A percentile compares a stretch with the other conserved stretches of the same genome.
Conservation (phyloP, 2,888 invertebrate genomes). For the Xestia ashworthii region DNA sequence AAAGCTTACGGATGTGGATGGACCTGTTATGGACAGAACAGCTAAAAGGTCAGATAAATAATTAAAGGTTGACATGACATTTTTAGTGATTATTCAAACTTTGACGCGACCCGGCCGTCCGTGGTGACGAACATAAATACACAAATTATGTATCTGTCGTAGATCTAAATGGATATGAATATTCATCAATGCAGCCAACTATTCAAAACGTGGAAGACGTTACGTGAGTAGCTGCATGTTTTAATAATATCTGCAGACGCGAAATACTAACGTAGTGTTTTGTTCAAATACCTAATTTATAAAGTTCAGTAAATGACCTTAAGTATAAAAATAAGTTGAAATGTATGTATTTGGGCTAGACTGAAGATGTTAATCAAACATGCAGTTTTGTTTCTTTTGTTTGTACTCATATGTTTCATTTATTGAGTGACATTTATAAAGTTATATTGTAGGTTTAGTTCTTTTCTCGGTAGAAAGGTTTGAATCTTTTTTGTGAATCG, state of each 20-base stretch:
- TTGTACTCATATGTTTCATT: neutral
- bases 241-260: constrained; percentile 16
- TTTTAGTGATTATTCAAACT: constrained; percentile 53
- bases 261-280: constrained; percentile 2
- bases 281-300: constrained; percentile 18
- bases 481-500: neutral
- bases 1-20: constrained; percentile 64
- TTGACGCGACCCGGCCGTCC: constrained; percentile 25
- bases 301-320: constrained; percentile 44
- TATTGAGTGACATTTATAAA: neutral
- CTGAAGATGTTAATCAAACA: neutral
- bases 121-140: constrained; percentile 26
- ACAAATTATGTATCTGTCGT: constrained; percentile 46
- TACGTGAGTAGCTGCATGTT: neutral
- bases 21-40: constrained; percentile 48
- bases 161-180: constrained; percentile 50
- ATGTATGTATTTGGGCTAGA: constrained; percentile 7
- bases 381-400: neutral
- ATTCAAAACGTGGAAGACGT: constrained; percentile 19
- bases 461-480: neutral
- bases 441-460: neutral
- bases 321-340: constrained; percentile 19
- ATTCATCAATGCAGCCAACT: constrained; percentile 34
- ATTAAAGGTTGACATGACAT: constrained; percentile 51
- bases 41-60: constrained; percentile 62